Evolutionary conservation across 2,888 invertebrate genomes (phyloP), one percentile per base, ranked within the genome.

Genomic region (Diadromus collaris): DNA sequence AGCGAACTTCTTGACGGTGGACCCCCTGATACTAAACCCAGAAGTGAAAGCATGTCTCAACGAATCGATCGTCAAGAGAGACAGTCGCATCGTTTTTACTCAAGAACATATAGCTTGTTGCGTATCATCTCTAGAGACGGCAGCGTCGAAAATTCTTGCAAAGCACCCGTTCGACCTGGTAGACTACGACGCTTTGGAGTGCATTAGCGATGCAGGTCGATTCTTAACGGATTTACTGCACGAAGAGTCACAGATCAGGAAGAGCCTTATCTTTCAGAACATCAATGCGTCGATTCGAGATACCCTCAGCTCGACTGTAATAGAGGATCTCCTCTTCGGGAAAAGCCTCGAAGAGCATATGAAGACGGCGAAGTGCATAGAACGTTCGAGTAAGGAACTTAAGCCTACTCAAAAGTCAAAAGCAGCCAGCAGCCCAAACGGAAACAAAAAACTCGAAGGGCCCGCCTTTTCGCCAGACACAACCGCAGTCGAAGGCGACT

Each of bases 331-430:
- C 5, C 46, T 69, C 5, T 69, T 69, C 21, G 69, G 58, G 6
- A 44, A 69, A 21, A 69, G 58, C 32, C 32, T 69, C 32, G 60
- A 69, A 13, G 46, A 60, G 7, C 69, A 32, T 9, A 44, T 69
- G 6, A 69, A 58, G 24, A 29, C 46, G 16, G 58, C 44, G 1
- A 69, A 60, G 21, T 41, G 13, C 16, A 16, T 44, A 2, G 41
- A 58, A 29, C 13, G 41, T 5, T 44, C 58, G n/a, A 13, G 29
- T 19, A 41, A 34, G 19, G 19, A 60, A 9, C 44, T 27, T 29
- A 58, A n/a, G n/a, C n/a, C n/a, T n/a, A n/a, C n/a, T n/a, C n/a
- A n/a, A n/a, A n/a, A n/a, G n/a, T n/a, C n/a, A n/a, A n/a, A n/a
- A n/a, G n/a, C n/a, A n/a, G n/a, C n/a, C n/a, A n/a, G n/a, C n/a